Percentiles rank a stretch among this genome's conserved stretches.
phyloP scores from a whole-genome alignment of 37 sponge, comb jelly and placozoan species.

The Crambe crambe region DNA sequence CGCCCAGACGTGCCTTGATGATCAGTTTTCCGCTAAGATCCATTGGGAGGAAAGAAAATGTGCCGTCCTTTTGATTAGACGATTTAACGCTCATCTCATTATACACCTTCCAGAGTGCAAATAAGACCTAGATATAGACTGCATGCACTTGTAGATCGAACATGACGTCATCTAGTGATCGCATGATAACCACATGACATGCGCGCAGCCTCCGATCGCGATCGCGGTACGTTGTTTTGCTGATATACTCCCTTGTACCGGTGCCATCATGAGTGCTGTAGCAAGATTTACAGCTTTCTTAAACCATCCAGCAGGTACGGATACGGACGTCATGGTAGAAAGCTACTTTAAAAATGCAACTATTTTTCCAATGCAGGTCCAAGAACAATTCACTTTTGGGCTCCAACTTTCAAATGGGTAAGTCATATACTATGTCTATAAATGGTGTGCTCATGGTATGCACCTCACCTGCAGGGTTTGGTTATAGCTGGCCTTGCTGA shows the following conservation, averaged over 20 bases:
- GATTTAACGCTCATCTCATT: conserved; percentile 17
- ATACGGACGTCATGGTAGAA: too few relatives aligned
- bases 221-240: too few relatives aligned
- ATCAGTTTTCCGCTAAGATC: conserved; percentile 82
- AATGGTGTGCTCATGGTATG: too few relatives aligned
- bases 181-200: too few relatives aligned
- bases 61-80: conserved; percentile 22
- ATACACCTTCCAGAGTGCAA: neutral
- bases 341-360: neutral
- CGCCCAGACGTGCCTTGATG: conserved; percentile 84
- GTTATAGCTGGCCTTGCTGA: conserved; percentile 90
- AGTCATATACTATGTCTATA: conserved; percentile 5
- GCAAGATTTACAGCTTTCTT: conserved; percentile 4
- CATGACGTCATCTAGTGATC: too few relatives aligned
- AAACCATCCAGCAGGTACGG: conserved; percentile 56
- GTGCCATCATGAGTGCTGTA: too few relatives aligned
- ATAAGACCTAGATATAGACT: neutral
- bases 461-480: too few relatives aligned
- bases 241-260: too few relatives aligned
- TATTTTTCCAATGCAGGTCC: conserved; percentile 57
- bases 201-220: too few relatives aligned
- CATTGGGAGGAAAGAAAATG: conserved; percentile 54
- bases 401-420: conserved; percentile 96
- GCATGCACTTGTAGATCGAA: neutral
- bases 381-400: conserved; percentile 91